Evolutionary conservation across 1,140 invertebrate species (phyloP).

Genomic region (Drosophila virilis): DNA sequence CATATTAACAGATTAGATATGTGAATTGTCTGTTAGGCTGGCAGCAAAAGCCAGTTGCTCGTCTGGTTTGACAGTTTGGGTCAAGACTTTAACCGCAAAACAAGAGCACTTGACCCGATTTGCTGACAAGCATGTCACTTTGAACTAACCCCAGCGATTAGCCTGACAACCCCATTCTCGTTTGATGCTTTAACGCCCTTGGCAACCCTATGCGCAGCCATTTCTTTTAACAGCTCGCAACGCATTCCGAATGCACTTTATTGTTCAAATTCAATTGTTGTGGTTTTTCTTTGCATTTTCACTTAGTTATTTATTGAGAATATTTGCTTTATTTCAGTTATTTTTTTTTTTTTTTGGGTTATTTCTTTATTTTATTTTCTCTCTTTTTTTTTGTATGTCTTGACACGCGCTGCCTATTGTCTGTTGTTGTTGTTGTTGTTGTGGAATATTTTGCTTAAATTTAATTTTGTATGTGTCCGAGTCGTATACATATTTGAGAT

Average conservation of each 20-base stretch:
- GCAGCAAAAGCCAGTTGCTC: not conserved
- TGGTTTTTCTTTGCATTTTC: slow-evolving; percentile 29
- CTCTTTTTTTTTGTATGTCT: slow-evolving; percentile 41
- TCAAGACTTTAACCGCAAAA: slow-evolving; percentile 21
- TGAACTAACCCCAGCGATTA: slow-evolving; percentile 18
- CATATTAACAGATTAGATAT: not conserved
- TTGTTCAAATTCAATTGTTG: slow-evolving; percentile 35
- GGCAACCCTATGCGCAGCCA: not conserved
- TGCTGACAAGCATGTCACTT: slow-evolving; percentile 13
- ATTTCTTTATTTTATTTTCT: slow-evolving; percentile 24
- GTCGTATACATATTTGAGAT: slow-evolving; percentile 73
- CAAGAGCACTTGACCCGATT: slow-evolving; percentile 29
- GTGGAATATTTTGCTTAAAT: slow-evolving; percentile 35
- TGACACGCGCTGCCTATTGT: slow-evolving; percentile 36
- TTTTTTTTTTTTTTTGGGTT: slow-evolving; percentile 29
- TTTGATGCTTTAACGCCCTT: slow-evolving; percentile 10
- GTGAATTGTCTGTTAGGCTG: not conserved
- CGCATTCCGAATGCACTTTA: slow-evolving; percentile 59
- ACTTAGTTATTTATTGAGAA: slow-evolving; percentile 25
- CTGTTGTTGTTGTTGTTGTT: slow-evolving; percentile 29
- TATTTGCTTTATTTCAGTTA: slow-evolving; percentile 13
- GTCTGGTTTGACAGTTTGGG: slow-evolving; percentile 4
- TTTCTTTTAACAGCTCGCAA: slow-evolving; percentile 3
- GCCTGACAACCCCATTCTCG: slow-evolving; percentile 23
- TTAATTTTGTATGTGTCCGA: slow-evolving; percentile 65